Base-by-base conservation (phyloP, 2,888 invertebrate species). In the Apodemia mormo region DNA sequence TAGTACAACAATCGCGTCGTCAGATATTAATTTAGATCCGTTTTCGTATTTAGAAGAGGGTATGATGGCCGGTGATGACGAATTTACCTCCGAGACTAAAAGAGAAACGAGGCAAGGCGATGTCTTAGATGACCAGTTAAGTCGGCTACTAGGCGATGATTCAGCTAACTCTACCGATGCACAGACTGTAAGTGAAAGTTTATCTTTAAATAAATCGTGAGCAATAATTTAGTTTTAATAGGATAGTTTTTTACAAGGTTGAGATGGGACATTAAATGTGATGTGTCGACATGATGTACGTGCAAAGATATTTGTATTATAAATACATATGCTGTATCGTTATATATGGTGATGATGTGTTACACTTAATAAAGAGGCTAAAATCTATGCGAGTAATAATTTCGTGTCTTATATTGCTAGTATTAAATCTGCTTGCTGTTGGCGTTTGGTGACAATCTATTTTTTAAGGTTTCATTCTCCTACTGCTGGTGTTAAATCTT, bases 1-100 rank as follows among this genome's bases (percentile, higher is more conserved):
- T 80, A 94, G 93, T 74, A 93, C 94, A 33, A 93, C 94, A 58
- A 89, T 94, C 71, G 90, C 90, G 65, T 86, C 94, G 58, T 85
- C 94, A 1, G 94, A 94, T 66, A 94, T 94, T 66, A 93, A 94
- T 77, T 81, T 94, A 75, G 94, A 94, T 74, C 90, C 93, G 79
- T 94, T 94, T 80, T 89, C 94, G 74, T 94, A 94, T 78, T 80
- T 94, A 73, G 92, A 94, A 74, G 93, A 92, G 76, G 86, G 88
- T 67, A 85, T 93, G 83, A 82, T 92, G 87, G 91, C 82, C 43
- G 92, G 87, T 0, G 93, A 93, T 77, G 93, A 93, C 71, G 91
- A 88, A 75, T 90, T 90, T 79, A 75, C 79, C 9, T 83, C 83
- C 49, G 88, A 86, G 69, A 71, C 73, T 68, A 85, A 86, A 76